phyloP scores from a whole-genome alignment of 2,797 vertebrate species.

The Lophius americanus region DNA sequence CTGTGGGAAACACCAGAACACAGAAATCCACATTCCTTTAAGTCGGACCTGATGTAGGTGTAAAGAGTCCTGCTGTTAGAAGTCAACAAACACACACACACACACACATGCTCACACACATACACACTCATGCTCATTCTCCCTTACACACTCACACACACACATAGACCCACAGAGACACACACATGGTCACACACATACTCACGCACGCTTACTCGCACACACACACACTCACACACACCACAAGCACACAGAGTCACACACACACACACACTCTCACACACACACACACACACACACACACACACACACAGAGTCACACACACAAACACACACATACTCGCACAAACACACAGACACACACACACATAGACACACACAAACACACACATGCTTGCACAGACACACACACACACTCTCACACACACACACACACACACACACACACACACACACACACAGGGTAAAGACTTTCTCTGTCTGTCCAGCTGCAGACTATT shows the following conservation, averaged over 20 bases:
- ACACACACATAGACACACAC: not conserved
- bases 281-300: too few relatives aligned
- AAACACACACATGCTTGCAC: slow-evolving; percentile 39
- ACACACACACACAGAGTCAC: too few relatives aligned
- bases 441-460: slow-evolving; percentile 40
- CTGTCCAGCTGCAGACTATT: slow-evolving; percentile 90
- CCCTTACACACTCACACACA: slow-evolving; percentile 30
- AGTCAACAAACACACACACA: slow-evolving; percentile 37
- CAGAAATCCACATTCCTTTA: slow-evolving; percentile 68
- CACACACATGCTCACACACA: slow-evolving; percentile 3
- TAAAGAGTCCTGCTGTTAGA: slow-evolving; percentile 69
- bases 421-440: slow-evolving; percentile 32
- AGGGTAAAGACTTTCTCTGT: slow-evolving; percentile 38
- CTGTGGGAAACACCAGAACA: slow-evolving; percentile 59
- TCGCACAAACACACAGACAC: too few relatives aligned
- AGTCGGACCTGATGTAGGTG: slow-evolving; percentile 72
- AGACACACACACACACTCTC: slow-evolving; percentile 27
- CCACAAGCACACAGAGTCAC: too few relatives aligned
- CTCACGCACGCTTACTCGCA: too few relatives aligned
- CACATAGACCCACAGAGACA: too few relatives aligned
- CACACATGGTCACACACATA: too few relatives aligned
- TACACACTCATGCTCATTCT: slow-evolving; percentile 30
- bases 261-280: too few relatives aligned
- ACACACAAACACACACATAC: too few relatives aligned
- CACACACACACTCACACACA: too few relatives aligned